Evolutionary conservation across 2,888 invertebrate species (phyloP), one percentile per base, ranked within the genome.

Genomic region (Lithophane leautieri): DNA sequence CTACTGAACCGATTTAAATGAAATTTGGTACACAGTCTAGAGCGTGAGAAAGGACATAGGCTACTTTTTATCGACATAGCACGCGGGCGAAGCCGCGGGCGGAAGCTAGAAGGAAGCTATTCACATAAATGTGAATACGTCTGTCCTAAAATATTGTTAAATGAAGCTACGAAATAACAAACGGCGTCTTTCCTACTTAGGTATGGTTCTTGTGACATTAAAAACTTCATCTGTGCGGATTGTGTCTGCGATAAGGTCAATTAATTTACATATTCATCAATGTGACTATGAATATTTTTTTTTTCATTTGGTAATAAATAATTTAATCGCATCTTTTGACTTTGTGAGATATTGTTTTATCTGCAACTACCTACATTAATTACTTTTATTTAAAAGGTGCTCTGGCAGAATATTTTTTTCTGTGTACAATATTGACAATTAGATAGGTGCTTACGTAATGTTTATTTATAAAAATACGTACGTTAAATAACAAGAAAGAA

Each of bases 251-350:
- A 56, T 74, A 63, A 76, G 76, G 71, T 80, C 72, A 82, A 76
- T 28, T 70, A 54, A 76, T 84, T 66, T 54, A 62, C 70, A 79
- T 80, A 62, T 65, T 69, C 9, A 25, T 44, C 19, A 61, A 72
- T 56, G n/a, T 79, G 66, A 72, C 73, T 79, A 73, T 70, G n/a
- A 56, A n/a, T 34, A 56, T 74, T n/a, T 68, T 62, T 62, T 50
- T 52, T 0, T 25, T 50, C 2, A 34, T 63, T 56, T 56, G 4
- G 52, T 40, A 34, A 25, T 56, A 2, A n/a, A 44, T 40, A 0
- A 16, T 34, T 47, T 11, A n/a, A 67, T 56, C 40, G 19, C 11
- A 67, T 58, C 2, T 67, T 40, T n/a, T 9, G 7, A n/a, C 9
- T 71, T 14, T 28, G 16, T 52, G 7, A 9, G 8, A 34, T 11